Evolutionary conservation across 1,140 invertebrate species (phyloP), one percentile per base, ranked within the genome.

Genomic region (Steinernema feltiae): DNA sequence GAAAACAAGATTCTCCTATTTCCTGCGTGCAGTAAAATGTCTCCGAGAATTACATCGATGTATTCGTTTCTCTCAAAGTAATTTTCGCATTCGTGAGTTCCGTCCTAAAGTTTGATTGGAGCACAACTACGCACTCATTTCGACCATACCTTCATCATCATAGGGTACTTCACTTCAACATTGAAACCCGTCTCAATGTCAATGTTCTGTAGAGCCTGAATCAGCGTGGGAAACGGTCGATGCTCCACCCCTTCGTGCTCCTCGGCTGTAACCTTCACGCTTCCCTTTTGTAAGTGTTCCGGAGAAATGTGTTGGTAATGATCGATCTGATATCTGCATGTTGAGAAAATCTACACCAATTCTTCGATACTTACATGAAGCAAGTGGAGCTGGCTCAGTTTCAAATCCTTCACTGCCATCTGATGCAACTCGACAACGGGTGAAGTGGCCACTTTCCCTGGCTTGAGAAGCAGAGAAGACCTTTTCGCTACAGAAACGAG

Each of bases 1-100:
- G 85, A 87, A 72, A 86, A 86, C 24, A 86, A 79, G 29, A 86
- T 85, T 15, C 84, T 77, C 27, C 85, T 76, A 3, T 46, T 71
- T 35, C 80, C 80, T 2, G 85, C 86, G 31, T 79, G 63, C 7
- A 48, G 29, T n/a, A 74, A 69, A 2, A 81, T 30, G n/a, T 76
- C 63, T 18, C 29, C n/a, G 27, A 81, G 41, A 30, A 83, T 83
- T 7, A 75, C 76, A 35, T 83, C 82, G 1, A 81, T 48, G 71
- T 79, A 83, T 35, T 72, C 41, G 53, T 81, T 83, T 29, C 70
- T 32, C 30, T 81, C 79, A 69, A 78, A 78, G 73, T 80, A 81
- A 30, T 73, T 73, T 27, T 73, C 31, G 48, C 80, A 81, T 77
- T 81, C 80, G 35, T 79, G 75, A 12, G 30, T 71, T 18, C 79